Evolutionary conservation across 2,797 vertebrate genomes (phyloP).

Genomic region (Scolopax bukidnonensis): DNA sequence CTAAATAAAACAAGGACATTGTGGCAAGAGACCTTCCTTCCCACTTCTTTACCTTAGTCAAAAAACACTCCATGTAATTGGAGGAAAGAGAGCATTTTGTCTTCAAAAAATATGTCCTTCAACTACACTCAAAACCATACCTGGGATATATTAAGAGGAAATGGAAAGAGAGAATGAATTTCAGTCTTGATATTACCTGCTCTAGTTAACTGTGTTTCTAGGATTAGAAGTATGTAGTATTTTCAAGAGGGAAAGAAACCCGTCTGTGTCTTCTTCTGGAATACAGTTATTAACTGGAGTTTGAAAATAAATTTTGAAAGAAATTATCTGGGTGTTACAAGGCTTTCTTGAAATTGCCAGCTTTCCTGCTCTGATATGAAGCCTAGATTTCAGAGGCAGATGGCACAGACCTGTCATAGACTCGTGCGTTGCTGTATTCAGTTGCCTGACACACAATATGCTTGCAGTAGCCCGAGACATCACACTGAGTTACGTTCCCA

Average conservation of each 20-base stretch:
- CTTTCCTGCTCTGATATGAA: not conserved
- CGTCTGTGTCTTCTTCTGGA: not conserved
- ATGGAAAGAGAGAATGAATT: not conserved
- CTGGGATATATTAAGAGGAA: not conserved
- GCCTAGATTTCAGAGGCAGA: not conserved
- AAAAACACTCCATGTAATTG: not conserved
- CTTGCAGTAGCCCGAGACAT: not conserved
- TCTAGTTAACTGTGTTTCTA: not conserved
- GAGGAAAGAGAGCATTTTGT: not conserved
- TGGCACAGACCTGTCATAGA: not conserved
- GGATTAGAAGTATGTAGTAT: not conserved
- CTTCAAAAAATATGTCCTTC: not conserved
- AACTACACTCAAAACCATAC: not conserved
- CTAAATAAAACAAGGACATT: not conserved
- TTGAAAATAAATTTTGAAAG: not conserved
- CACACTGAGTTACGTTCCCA: not conserved
- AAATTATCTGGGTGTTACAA: not conserved
- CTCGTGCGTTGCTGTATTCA: not conserved
- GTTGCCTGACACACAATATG: not conserved
- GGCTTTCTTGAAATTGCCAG: not conserved
- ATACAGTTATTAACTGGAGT: not conserved
- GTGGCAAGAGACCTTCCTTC: not conserved
- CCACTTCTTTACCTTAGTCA: not conserved
- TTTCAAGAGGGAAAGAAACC: not conserved
- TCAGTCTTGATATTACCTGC: not conserved